Evolutionary conservation across 2,888 invertebrate species (phyloP), one percentile per base, ranked within the genome.

Genomic region (Panopea generosa): DNA sequence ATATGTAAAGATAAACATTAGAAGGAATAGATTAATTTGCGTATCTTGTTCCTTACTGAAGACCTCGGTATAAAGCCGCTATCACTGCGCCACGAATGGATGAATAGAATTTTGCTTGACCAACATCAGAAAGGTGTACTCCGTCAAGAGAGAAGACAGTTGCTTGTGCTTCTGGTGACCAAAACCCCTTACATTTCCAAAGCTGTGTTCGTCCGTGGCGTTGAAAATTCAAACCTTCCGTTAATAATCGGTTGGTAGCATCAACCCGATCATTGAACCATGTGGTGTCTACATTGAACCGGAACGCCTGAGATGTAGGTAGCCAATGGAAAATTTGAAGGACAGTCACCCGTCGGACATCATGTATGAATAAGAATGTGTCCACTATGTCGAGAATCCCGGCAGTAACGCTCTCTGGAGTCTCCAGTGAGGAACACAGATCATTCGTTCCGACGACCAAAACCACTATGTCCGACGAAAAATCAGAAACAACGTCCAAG

Each of bases 261-360:
- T 49, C 49, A 9, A 49, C 49, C 14, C 49, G 9, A 18, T 9
- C 18, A 18, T 49, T 49, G n/a, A 49, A 49, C 49, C 49, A 49
- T 6, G 7, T 18, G 14, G 7, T 6, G n/a, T 49, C 49, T 9
- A 49, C 49, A 9, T 9, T 9, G 49, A 16, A 49, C 6, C 49
- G 49, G 49, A 18, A 14, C 18, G n/a, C 14, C 6, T 14, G 6
- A 14, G 14, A 14, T 6, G 49, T 9, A 14, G 14, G 14, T 11
- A 18, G 7, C 49, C 49, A 18, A 49, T 49, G 18, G n/a, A 49
- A 49, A 16, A 49, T 49, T 18, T 49, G 49, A 49, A 11, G 6
- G 6, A 49, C 49, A 18, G n/a, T 49, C 6, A 49, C 49, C n/a
- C n/a, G 18, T 49, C 9, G 40, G 40, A 40, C 16, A 7, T 11